Base-by-base conservation (phyloP, 2,113 vertebrate species). In the Danionella cerebrum region DNA sequence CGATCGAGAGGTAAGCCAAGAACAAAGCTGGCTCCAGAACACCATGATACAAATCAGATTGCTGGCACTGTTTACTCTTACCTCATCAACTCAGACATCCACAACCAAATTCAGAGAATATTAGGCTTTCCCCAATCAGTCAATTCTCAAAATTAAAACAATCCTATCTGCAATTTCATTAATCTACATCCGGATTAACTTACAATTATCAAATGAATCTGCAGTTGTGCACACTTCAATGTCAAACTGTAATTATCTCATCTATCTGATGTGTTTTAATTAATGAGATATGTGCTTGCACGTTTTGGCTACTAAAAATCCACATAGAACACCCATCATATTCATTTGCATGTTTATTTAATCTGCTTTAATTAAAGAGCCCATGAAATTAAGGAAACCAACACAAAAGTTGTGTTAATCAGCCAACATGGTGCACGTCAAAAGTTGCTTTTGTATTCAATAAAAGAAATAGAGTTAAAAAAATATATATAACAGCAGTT, bases 1-100 rank as follows among this genome's bases (percentile, higher is more conserved):
- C 54, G 44, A 77, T 74, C 47, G 12, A 29, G 42, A 66, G 19
- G 65, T 74, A 36, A 74, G 60, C 18, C 58, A 62, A 57, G 68
- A 59, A 53, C 71, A 76, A 55, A 50, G 11, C 18, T 67, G 63
- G 67, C 63, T 53, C 59, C 35, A 18, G 10, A 65, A n/a, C 24
- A 16, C 41, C 27, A 35, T 13, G 44, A 22, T 38, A 54, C 19
- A 36, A 10, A 18, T 21, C 33, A 14, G 11, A 8, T 44, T 39
- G 42, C 29, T 57, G 65, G 54, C 29, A 63, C 45, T n/a, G 59
- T 74, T 65, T 41, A 77, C 57, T 21, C 47, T 42, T 52, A 47
- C 16, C 50, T 60, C 45, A 52, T 39, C 47, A 45, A 24, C 13
- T 16, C 36, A 65, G n/a, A n/a, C n/a, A n/a, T n/a, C n/a, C n/a